Evolutionary conservation across 1,140 invertebrate genomes (phyloP).

Genomic region (Drosophila athabasca): DNA sequence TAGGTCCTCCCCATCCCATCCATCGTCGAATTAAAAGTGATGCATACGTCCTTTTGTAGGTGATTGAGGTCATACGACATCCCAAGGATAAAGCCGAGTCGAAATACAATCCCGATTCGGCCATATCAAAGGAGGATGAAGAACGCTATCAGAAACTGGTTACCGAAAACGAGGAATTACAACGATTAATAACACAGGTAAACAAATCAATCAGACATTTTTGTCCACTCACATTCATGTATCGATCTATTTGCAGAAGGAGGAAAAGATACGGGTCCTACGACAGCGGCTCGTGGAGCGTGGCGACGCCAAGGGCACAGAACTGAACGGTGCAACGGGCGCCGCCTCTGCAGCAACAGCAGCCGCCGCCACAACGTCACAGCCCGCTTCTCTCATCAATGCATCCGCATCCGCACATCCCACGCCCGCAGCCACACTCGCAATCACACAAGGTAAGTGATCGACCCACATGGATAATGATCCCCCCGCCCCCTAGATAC

Average conservation of each 20-base stretch:
- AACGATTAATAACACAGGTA: constrained; percentile 96
- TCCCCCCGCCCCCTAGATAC: not conserved
- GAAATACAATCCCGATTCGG: constrained; percentile 93
- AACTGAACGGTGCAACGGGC: constrained; percentile 84
- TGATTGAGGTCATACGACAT: constrained; percentile 93
- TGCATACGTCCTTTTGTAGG: constrained; percentile 83
- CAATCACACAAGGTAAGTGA: constrained; percentile 85
- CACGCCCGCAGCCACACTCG: constrained; percentile 78
- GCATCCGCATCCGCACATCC: constrained; percentile 61
- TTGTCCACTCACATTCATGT: not conserved
- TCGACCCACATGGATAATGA: not conserved
- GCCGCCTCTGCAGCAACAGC: constrained; percentile 67
- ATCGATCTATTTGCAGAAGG: constrained; percentile 87
- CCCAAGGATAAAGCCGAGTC: constrained; percentile 92
- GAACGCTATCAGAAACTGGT: constrained; percentile 97
- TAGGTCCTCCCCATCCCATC: constrained; percentile 75
- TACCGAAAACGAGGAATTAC: constrained; percentile 97
- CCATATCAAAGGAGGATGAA: constrained; percentile 97
- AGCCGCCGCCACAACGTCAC: constrained; percentile 42
- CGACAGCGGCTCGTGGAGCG: constrained; percentile 91
- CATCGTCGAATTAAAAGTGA: not conserved
- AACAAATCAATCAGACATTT: constrained; percentile 28
- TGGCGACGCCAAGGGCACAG: constrained; percentile 85
- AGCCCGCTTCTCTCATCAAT: constrained; percentile 61
- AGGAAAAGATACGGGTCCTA: constrained; percentile 92